Base-by-base conservation (phyloP, 1,140 invertebrate species). In the Euwallacea fornicatus region DNA sequence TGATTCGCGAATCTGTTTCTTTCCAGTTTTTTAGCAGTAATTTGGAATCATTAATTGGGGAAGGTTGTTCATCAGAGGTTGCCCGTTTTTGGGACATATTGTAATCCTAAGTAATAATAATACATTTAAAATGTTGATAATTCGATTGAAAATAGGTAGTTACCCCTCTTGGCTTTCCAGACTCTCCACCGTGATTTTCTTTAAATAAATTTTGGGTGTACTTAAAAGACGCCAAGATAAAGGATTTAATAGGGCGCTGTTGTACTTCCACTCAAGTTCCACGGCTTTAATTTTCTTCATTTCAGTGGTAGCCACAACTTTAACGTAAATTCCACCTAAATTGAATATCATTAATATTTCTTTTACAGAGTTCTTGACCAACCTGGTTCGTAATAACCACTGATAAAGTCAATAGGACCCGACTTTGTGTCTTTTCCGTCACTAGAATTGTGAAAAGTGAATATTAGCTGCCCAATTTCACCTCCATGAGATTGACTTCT, bases 211-310 rank as follows among this genome's bases (percentile, higher is more conserved):
- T 63, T 87, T 86, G 0, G 92, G 90, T 13, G 86, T 87, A 63
- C 89, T 85, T 7, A 94, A 81, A 6, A 93, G 80, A 66, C 93
- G 84, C 93, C 92, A 94, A 0, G 92, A 93, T 47, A 94, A 85
- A 0, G 92, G 91, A 81, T 94, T 94, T 69, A 94, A 86, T 7
- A 93, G 77, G 63, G 87, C 92, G 0, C 88, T 89, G 69, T 90
- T 87, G 73, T 92, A 92, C 74, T 89, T 86, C 91, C 91, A 94
- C 73, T 89, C 86, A 0, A 94, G 85, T 71, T 90, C 86, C 0
- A 89, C 87, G 7, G 87, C 84, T 10, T 82, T 77, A 82, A 92
- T 86, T 55, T 86, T 80, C 0, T 87, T 88, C 0, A 93, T 84
- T 70, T 89, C 85, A 21, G 85, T 84, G 0, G 89, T 88, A 0